Base-by-base conservation (phyloP, 2,888 invertebrate genomes). In the Nebria salina region DNA sequence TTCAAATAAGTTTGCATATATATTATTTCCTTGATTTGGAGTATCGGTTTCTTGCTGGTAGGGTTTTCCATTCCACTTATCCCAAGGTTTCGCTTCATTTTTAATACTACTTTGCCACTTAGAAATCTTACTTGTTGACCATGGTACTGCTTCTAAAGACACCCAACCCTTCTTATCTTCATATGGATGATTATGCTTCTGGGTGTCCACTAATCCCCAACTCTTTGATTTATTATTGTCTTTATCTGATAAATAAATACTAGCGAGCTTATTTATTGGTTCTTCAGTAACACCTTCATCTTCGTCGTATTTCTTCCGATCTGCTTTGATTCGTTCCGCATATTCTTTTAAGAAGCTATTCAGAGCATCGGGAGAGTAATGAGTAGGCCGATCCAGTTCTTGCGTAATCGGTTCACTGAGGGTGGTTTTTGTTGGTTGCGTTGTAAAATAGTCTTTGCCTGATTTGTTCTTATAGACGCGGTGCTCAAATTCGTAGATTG, bases 151-250 rank as follows among this genome's bases (percentile, higher is more conserved):
- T 83, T 95, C 95, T 79, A 95, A 87, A 0, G 94, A 93, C 0
- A 95, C 94, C 95, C 95, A 95, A 0, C 94, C 95, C 80, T 93
- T 93, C 85, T 93, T 92, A 83, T 95, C 93, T 81, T 94, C 93
- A 83, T 90, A 92, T 0, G 93, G 92, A 85, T 92, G 91, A 82
- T 91, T 91, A 84, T 90, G 90, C 85, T 90, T 90, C 9, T 91
- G 84, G 4, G 85, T 88, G 87, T 91, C 90, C 42, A 92, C 82
- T 83, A 90, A 86, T 86, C 91, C 91, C 92, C 92, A 87, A 79
- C 85, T 90, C 89, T 86, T 91, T 87, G 82, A 90, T 86, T 88
- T 92, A 88, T 76, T 85, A 68, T 85, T 84, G 66, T 82, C 73
- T 54, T 72, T 73, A 64, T 82, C 76, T 34, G 76, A 54, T 25